Base-by-base conservation (phyloP, 2,113 vertebrate species). In the Pseudorectes ferrugineus region DNA sequence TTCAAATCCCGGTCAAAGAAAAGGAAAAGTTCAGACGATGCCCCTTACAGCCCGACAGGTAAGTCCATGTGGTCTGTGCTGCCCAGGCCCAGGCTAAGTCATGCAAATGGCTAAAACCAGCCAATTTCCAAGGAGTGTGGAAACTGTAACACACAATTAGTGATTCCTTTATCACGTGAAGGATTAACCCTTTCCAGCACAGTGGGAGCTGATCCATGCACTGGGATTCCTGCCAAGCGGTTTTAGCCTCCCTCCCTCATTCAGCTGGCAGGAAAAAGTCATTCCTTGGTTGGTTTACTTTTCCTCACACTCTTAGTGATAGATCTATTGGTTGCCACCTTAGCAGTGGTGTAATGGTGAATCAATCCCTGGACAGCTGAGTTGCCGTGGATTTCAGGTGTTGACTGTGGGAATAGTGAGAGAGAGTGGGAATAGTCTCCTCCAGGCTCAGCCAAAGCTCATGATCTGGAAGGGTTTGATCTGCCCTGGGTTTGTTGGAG, bases 1-100 rank as follows among this genome's bases (percentile, higher is more conserved):
- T 99, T 99, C 98, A 99, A 99, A 97, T 99, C 99, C 19, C 98
- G 99, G 95, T 99, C 99, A n/a, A 99, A 99, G 98, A 99, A 99
- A 95, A 98, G 99, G 98, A 99, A 99, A 99, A 99, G 98, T 95
- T 99, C 98, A 1, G 99, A 99, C 11, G 99, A 99, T 76, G 99
- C 99, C 75, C 99, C 99, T 5, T 99, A 99, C 96, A 99, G 99
- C 92, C 99, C 99, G 1, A 99, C 99, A 67, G 99, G 99, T 99
- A 98, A 97, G 61, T 71, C 42, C 13, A 8, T 45, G 29, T 36
- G 43, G 5, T 80, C 51, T 74, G 33, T 54, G 31, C 62, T 91
- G 49, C n/a, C 54, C 70, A 36, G 11, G 8, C 24, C 58, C 22
- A n/a, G 55, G 45, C 38, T 52, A 10, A 38, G 45, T 13, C 4